These are phyloP conservation scores for Leucophenga varia DNA, from an alignment of 1,140 invertebrate genomes.

Conservation along the genomic window DNA sequence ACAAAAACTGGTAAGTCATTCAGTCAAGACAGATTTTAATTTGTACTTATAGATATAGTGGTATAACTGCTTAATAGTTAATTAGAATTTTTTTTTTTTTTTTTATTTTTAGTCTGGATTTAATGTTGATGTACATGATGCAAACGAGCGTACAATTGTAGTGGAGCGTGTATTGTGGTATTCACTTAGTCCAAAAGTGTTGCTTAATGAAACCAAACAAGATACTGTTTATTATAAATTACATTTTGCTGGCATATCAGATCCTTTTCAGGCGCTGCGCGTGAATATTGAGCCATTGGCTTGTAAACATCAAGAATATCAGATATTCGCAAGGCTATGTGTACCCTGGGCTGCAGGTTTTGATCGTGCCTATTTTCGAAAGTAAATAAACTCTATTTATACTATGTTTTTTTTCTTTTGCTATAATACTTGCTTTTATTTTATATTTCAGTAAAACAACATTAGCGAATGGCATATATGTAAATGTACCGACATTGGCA, in stretches of 20 bases:
- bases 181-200: conserved; percentile 30
- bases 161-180: conserved; percentile 60
- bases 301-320: conserved; percentile 57
- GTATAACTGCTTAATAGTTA: conserved; percentile 3
- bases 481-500: conserved; percentile 58
- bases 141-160: conserved; percentile 59
- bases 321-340: conserved; percentile 63
- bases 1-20: background rate
- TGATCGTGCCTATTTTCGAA: conserved; percentile 63
- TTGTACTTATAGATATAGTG: too few relatives aligned
- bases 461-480: conserved; percentile 56
- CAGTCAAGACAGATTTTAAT: conserved; percentile 8
- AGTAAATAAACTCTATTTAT: conserved; percentile 56
- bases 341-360: conserved; percentile 66
- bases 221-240: conserved; percentile 62
- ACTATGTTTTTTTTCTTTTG: conserved; percentile 27
- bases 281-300: conserved; percentile 61
- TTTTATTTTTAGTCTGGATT: conserved; percentile 59
- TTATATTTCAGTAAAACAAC: conserved; percentile 55
- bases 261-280: conserved; percentile 63
- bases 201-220: conserved; percentile 60
- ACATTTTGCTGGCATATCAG: conserved; percentile 58
- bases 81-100: conserved; percentile 9
- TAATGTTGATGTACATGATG: conserved; percentile 67
- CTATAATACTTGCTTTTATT: conserved; percentile 7